Evolutionary conservation across 2,113 vertebrate species (phyloP).

Genomic region (Oreochromis spilurus): DNA sequence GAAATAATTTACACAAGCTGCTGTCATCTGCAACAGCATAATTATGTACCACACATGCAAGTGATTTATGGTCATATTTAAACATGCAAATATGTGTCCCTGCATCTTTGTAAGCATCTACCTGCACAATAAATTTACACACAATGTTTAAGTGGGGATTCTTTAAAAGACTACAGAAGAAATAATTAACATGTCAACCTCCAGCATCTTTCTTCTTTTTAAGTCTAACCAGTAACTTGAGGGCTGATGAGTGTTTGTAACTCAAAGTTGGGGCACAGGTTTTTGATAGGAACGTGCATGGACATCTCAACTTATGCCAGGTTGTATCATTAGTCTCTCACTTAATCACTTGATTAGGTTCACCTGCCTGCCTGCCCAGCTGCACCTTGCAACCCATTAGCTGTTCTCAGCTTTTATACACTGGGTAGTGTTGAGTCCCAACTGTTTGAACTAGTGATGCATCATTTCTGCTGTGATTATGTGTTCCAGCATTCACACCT

Average conservation of each 20-base stretch:
- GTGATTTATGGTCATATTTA: background rate
- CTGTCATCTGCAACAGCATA: background rate
- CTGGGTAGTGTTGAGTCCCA: background rate
- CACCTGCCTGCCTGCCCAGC: background rate
- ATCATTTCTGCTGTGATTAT: background rate
- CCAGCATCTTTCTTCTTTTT: fast-evolving
- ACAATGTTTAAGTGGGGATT: background rate
- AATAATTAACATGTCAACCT: fast-evolving
- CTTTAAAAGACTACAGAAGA: background rate
- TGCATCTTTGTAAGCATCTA: background rate
- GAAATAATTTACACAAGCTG: background rate
- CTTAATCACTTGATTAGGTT: background rate
- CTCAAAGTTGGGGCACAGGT: background rate
- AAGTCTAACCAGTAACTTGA: background rate
- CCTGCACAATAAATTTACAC: background rate
- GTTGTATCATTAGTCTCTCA: background rate
- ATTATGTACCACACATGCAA: background rate
- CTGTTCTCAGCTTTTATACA: background rate
- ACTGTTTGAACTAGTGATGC: background rate
- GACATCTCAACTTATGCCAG: background rate
- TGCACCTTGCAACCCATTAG: background rate
- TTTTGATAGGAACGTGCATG: background rate
- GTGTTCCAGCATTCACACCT: background rate
- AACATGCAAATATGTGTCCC: background rate
- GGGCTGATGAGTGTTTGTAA: background rate